These are phyloP conservation scores for Platichthys stellatus DNA, from an alignment of 2,113 vertebrate genomes.

Conservation along the genomic window DNA sequence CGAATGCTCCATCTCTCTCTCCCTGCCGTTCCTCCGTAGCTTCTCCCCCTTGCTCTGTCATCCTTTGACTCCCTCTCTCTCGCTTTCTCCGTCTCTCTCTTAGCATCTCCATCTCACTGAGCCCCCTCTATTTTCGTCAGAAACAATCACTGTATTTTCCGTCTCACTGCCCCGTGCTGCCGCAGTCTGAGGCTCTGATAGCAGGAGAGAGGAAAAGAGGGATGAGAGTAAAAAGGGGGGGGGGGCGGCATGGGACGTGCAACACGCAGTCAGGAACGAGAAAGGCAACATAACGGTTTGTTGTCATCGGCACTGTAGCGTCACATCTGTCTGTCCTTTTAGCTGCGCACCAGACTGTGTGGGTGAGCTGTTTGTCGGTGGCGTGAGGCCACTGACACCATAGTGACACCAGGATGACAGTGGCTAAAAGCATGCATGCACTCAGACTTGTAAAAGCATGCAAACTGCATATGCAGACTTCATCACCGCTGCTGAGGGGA, in stretches of 20 bases:
- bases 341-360: conserved; percentile 18
- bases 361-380: not conserved
- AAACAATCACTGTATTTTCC: conserved; percentile 84
- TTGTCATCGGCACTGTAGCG: conserved; percentile 47
- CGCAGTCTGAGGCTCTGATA: conserved; percentile 76
- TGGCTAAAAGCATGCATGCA: conserved; percentile 9
- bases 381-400: conserved; percentile 23
- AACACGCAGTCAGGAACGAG: conserved; percentile 46
- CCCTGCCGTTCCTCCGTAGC: conserved; percentile 8
- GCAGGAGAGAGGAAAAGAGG: conserved; percentile 22
- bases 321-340: conserved; percentile 67
- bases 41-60: conserved; percentile 24
- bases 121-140: conserved; percentile 74
- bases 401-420: conserved; percentile 31
- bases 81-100: conserved; percentile 15
- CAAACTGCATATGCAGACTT: not conserved
- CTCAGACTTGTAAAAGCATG: conserved; percentile 20
- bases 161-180: conserved; percentile 75
- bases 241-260: conserved; percentile 32
- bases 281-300: conserved; percentile 60
- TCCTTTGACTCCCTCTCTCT: conserved; percentile 24
- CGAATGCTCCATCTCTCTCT: conserved; percentile 21
- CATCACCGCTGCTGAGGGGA: not conserved
- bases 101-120: conserved; percentile 44
- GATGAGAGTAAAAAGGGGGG: conserved; percentile 38